phyloP scores from a whole-genome alignment of 1,140 invertebrate species.

The Venustaconcha ellipsiformis region DNA sequence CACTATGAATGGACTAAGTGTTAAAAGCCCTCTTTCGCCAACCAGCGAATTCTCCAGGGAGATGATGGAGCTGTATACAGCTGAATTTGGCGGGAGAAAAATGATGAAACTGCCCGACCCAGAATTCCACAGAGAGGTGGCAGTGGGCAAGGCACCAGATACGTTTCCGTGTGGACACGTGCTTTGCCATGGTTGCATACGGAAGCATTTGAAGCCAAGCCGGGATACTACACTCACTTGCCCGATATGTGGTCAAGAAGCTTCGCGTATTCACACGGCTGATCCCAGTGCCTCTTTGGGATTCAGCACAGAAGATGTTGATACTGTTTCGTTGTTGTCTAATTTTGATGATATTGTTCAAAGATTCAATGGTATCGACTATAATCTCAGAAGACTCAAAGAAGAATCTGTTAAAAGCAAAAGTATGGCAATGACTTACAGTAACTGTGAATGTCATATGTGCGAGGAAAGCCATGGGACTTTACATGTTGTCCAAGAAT shows the following conservation, averaged over 20 bases:
- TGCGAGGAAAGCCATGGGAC: slow-evolving; percentile 61
- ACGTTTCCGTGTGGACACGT: slow-evolving; percentile 64
- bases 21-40: no score
- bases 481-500: slow-evolving; percentile 58
- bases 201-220: slow-evolving; percentile 44
- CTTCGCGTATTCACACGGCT: slow-evolving; percentile 21
- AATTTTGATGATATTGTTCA: slow-evolving; percentile 61
- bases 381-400: slow-evolving; percentile 48
- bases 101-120: slow-evolving; percentile 27
- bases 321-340: slow-evolving; percentile 52
- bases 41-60: no score
- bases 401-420: slow-evolving; percentile 51
- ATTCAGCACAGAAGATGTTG: slow-evolving; percentile 32
- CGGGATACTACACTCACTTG: slow-evolving; percentile 26
- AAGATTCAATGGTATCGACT: slow-evolving; percentile 54
- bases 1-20: no score
- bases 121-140: slow-evolving; percentile 24
- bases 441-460: slow-evolving; percentile 54
- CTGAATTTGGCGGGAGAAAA: slow-evolving; percentile 18
- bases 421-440: slow-evolving; percentile 61
- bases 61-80: not conserved
- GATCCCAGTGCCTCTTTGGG: slow-evolving; percentile 16
- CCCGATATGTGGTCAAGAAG: slow-evolving; percentile 47
- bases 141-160: slow-evolving; percentile 51
- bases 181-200: slow-evolving; percentile 61